These are phyloP conservation scores for Anthophora plumipes DNA, from an alignment of 2,888 invertebrate genomes.

Conservation along the genomic window DNA sequence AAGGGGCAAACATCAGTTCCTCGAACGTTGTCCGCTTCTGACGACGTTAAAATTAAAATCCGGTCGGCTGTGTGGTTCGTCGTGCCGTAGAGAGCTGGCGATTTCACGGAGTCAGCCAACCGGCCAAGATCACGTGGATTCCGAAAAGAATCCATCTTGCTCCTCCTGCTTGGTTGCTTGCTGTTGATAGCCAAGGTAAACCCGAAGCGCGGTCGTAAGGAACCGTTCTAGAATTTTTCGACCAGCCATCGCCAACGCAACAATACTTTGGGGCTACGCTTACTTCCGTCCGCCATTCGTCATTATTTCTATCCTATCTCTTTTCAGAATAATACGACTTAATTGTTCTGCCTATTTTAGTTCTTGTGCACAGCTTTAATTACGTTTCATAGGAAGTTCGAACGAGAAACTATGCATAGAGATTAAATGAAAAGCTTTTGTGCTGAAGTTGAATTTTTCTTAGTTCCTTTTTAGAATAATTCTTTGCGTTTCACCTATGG, in stretches of 20 bases:
- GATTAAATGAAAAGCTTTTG: background rate
- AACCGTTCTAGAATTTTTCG: constrained; percentile 52
- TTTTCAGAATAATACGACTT: background rate
- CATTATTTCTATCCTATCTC: constrained; percentile 30
- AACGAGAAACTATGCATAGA: background rate
- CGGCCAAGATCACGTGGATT: constrained; percentile 30
- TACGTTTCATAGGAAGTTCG: background rate
- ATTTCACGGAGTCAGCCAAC: constrained; percentile 47
- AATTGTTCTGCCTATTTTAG: constrained; percentile 25
- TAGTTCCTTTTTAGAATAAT: too few relatives aligned
- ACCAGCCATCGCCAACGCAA: constrained; percentile 18
- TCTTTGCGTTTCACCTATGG: too few relatives aligned
- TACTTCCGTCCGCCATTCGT: constrained; percentile 53
- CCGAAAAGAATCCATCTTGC: constrained; percentile 46
- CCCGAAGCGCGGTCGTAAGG: constrained; percentile 4
- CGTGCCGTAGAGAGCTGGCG: constrained; percentile 28
- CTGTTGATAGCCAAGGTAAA: constrained; percentile 16
- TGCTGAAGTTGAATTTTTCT: too few relatives aligned
- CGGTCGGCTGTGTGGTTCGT: constrained; percentile 57
- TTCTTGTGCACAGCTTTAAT: too few relatives aligned
- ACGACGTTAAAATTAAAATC: constrained; percentile 71
- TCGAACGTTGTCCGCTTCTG: constrained; percentile 55
- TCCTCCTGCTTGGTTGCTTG: background rate
- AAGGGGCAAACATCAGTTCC: constrained; percentile 49
- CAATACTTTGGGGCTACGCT: constrained; percentile 8